Conservation (phyloP, 2,113 vertebrate species). For the Rhabdomys dilectus region DNA sequence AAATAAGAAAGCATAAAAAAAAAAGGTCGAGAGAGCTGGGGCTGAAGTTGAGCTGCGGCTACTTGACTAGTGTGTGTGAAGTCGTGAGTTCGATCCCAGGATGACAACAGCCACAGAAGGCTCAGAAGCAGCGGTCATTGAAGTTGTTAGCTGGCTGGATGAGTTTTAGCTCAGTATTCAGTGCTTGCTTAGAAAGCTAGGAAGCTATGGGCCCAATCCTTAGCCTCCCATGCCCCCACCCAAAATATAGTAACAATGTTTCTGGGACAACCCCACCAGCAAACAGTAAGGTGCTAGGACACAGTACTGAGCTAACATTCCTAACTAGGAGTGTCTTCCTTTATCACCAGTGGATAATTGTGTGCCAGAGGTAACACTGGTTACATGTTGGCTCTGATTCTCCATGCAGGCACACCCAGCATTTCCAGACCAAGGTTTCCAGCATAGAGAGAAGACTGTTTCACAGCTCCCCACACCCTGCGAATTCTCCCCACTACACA, state of each 20-base stretch:
- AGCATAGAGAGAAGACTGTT: slow-evolving; percentile 76
- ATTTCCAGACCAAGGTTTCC: slow-evolving; percentile 69
- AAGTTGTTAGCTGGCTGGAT: neutral
- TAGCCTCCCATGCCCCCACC: accelerated
- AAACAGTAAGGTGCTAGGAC: neutral
- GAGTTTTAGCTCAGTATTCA: neutral
- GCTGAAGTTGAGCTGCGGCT: neutral
- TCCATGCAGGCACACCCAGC: slow-evolving; percentile 46
- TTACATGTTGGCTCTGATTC: slow-evolving; percentile 32
- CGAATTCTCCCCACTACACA: neutral
- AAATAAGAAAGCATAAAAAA: neutral
- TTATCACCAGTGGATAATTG: neutral
- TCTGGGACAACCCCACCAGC: slow-evolving; percentile 8
- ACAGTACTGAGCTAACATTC: slow-evolving; percentile 11
- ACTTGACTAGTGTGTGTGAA: neutral
- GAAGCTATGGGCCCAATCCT: too few relatives aligned
- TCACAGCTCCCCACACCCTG: neutral
- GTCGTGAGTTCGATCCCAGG: too few relatives aligned
- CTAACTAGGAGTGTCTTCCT: neutral
- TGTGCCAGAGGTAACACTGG: slow-evolving; percentile 37
- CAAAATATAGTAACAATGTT: neutral
- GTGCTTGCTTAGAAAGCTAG: neutral
- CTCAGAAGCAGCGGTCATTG: neutral
- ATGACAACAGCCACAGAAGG: neutral
- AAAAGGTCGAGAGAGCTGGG: neutral